Evolutionary conservation across 2,797 vertebrate genomes (phyloP).

Genomic region (Taeniopygia guttata): DNA sequence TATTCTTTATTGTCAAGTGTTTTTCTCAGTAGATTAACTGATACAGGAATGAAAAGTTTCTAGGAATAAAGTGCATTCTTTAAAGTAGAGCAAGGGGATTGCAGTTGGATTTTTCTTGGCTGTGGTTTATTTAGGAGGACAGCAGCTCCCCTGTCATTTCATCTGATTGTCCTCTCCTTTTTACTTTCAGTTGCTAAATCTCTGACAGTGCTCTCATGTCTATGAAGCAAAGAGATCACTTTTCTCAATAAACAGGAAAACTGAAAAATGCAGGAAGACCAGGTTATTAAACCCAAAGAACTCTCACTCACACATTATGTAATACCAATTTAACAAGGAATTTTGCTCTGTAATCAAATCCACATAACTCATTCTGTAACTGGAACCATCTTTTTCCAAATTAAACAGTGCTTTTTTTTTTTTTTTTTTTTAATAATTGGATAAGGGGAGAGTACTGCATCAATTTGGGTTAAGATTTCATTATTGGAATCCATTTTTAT

Average conservation of each 20-base stretch:
- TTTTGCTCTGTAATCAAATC: conserved; percentile 14
- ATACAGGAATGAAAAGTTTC: background rate
- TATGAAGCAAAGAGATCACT: background rate
- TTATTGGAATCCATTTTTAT: background rate
- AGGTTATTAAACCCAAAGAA: background rate
- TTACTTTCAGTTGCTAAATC: background rate
- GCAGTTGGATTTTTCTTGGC: background rate
- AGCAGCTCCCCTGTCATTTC: background rate
- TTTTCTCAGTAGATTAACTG: background rate
- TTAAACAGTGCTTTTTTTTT: background rate
- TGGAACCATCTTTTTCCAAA: conserved; percentile 8
- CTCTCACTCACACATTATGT: background rate
- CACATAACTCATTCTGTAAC: background rate
- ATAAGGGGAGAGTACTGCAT: background rate
- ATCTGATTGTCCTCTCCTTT: background rate
- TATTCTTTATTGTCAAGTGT: background rate
- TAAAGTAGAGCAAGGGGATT: background rate
- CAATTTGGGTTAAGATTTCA: background rate
- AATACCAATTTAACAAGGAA: background rate
- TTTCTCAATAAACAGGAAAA: background rate
- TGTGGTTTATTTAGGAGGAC: background rate
- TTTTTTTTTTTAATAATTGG: background rate
- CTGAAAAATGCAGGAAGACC: background rate
- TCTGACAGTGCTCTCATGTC: background rate
- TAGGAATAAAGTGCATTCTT: background rate